phyloP scores from a whole-genome alignment of 2,113 vertebrate genomes.

The Brachyhypopomus occidentalis region DNA sequence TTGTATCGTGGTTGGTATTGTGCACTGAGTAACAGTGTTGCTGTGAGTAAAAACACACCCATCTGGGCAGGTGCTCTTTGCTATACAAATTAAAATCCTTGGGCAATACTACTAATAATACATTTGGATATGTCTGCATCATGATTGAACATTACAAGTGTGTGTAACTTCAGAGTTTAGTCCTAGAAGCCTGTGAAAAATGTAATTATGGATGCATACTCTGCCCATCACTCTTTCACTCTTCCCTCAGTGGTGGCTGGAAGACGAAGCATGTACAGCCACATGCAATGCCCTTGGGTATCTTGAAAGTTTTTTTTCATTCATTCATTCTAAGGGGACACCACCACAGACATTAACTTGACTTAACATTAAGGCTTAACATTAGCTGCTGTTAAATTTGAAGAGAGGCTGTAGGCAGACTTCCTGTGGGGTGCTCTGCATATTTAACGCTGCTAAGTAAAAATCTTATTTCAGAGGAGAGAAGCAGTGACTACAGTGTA shows the following conservation, averaged over 20 bases:
- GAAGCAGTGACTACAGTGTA: background rate
- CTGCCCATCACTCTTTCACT: background rate
- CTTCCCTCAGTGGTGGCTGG: background rate
- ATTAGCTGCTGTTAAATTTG: slow-evolving; percentile 9
- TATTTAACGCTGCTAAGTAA: background rate
- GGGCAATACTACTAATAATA: background rate
- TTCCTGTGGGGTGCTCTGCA: background rate
- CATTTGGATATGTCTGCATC: background rate
- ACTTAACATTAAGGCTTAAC: background rate
- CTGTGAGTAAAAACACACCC: too few relatives aligned
- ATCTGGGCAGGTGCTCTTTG: too few relatives aligned
- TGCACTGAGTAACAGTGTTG: too few relatives aligned
- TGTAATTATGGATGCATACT: slow-evolving; percentile 38
- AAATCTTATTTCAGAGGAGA: background rate
- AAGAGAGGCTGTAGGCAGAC: background rate
- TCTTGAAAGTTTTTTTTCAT: too few relatives aligned
- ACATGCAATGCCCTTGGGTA: background rate
- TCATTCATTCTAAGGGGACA: background rate
- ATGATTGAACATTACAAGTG: background rate
- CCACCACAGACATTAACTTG: background rate
- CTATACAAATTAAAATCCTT: too few relatives aligned
- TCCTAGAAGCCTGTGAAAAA: slow-evolving; percentile 11
- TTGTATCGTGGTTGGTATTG: too few relatives aligned
- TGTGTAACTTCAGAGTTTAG: background rate
- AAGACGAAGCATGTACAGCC: background rate